A percentile compares a stretch with the other conserved stretches of the same genome.
Conservation (phyloP, 2,797 vertebrate species). For the Rhinichthys osculus region DNA sequence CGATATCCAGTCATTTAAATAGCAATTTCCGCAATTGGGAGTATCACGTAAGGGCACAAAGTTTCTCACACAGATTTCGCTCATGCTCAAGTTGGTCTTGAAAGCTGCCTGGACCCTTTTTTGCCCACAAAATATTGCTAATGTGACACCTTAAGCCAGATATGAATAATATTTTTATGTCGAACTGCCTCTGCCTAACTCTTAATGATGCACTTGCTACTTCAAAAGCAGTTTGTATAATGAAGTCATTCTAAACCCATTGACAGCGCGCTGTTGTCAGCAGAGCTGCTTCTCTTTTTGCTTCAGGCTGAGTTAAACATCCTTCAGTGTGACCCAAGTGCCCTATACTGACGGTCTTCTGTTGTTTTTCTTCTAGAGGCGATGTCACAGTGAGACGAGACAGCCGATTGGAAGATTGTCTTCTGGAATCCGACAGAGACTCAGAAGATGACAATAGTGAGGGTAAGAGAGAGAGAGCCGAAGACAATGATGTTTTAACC, state of each 20-base stretch:
- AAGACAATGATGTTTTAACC: not conserved
- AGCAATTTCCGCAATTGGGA: not conserved
- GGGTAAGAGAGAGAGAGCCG: slow-evolving; percentile 50
- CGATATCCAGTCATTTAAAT: not conserved
- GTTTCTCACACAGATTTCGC: not conserved
- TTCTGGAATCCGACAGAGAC: slow-evolving; percentile 76
- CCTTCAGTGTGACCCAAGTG: slow-evolving; percentile 19
- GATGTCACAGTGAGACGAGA: slow-evolving; percentile 78
- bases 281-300: slow-evolving; percentile 30
- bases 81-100: not conserved
- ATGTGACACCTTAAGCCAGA: slow-evolving; percentile 26
- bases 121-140: not conserved
- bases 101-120: not conserved
- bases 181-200: not conserved
- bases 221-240: slow-evolving; percentile 37
- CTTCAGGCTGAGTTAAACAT: slow-evolving; percentile 39
- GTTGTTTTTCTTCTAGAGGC: slow-evolving; percentile 72
- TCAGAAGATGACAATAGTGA: slow-evolving; percentile 75
- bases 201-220: slow-evolving; percentile 18
- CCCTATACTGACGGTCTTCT: slow-evolving; percentile 35
- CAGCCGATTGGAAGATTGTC: slow-evolving; percentile 70
- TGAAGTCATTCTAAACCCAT: slow-evolving; percentile 24
- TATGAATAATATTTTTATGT: not conserved
- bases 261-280: slow-evolving; percentile 5
- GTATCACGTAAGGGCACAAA: not conserved